phyloP scores from a whole-genome alignment of 2,888 invertebrate species.

The Hermaeophaga mercurialis region DNA sequence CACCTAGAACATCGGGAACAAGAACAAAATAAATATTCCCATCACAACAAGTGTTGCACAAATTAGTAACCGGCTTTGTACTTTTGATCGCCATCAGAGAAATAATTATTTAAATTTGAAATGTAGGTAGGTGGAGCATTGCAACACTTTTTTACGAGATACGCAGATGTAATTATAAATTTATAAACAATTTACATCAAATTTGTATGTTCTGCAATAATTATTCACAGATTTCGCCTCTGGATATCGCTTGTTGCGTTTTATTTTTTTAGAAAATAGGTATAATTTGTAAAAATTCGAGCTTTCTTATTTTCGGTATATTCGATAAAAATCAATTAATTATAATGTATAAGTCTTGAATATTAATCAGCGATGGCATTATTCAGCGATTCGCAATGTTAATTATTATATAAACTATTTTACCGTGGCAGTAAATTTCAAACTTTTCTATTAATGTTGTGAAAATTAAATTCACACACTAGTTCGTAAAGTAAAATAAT shows the following conservation, averaged over 20 bases:
- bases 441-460: no score
- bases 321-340: no score
- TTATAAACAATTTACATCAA: constrained; percentile 7
- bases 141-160: constrained; percentile 5
- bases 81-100: constrained; percentile 1
- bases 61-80: constrained; percentile 1
- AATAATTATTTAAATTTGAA: background rate
- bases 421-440: no score
- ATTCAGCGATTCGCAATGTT: no score
- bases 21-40: constrained; percentile 10
- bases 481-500: no score
- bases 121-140: constrained; percentile 3
- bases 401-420: no score
- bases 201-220: constrained; percentile 8
- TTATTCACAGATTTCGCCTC: background rate
- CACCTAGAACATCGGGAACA: background rate
- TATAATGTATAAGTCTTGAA: no score
- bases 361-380: no score
- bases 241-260: background rate
- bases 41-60: constrained; percentile 7
- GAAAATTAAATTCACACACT: no score
- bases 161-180: constrained; percentile 12
- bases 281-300: no score
- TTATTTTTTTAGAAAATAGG: background rate
- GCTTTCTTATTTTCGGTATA: no score